Conservation (phyloP, 2,797 vertebrate species). For the Paguma larvata region DNA sequence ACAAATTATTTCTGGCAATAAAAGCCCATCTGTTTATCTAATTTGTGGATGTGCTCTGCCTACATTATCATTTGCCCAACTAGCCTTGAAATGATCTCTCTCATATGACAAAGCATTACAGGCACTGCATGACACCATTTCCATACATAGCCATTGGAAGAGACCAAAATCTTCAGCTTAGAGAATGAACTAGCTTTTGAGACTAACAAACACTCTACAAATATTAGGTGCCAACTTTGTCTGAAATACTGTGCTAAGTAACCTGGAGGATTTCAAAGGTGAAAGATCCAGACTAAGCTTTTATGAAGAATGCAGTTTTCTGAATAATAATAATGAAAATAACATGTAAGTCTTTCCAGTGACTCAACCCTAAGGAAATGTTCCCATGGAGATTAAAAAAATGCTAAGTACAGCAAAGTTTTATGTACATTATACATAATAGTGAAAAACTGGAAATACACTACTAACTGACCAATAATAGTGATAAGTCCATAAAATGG, state of each 20-base stretch:
- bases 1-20: constrained; percentile 73
- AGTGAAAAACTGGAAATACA: not conserved
- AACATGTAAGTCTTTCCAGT: not conserved
- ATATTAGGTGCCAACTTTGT: not conserved
- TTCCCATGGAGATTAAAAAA: not conserved
- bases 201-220: not conserved
- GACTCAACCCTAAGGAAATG: not conserved
- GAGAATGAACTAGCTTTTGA: not conserved
- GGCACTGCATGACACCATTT: not conserved
- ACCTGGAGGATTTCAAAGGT: not conserved
- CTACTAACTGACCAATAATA: not conserved
- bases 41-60: constrained; percentile 64
- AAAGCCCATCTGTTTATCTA: constrained; percentile 75
- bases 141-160: not conserved
- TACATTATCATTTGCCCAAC: constrained; percentile 69
- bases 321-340: not conserved
- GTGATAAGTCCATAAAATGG: not conserved
- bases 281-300: not conserved
- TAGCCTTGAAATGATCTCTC: constrained; percentile 61
- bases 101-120: constrained; percentile 31
- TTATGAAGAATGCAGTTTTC: not conserved
- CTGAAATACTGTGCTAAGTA: not conserved
- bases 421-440: not conserved
- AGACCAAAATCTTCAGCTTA: not conserved
- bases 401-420: not conserved